Evolutionary conservation across 2,113 vertebrate genomes (phyloP), one percentile per base, ranked within the genome.

Genomic region (Oreochromis niloticus): DNA sequence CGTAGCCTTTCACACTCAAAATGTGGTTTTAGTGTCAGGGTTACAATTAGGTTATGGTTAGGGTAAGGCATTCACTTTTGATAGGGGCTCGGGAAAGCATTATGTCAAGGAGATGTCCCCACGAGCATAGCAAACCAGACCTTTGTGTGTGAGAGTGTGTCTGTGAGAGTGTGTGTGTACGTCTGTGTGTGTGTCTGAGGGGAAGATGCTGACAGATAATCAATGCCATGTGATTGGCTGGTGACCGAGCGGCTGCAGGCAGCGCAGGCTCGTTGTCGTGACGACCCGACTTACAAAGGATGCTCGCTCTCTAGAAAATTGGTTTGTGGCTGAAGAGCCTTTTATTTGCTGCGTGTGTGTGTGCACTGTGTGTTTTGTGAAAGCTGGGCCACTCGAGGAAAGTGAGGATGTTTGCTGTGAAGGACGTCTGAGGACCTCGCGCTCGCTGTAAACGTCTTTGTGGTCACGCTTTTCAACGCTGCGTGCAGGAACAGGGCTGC

Each of bases 221-320:
- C 87, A 50, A 90, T 89, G 87, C 41, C 0, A 2, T 46, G 87
- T 88, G 85, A 93, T 92, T 92, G 90, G 87, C 87, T 87, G 22
- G 14, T 89, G 89, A 90, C 90, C 80, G 3, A 12, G 10, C 2
- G 9, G 68, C 85, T 56, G 56, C 66, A 39, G 66, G 50, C 5
- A 24, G 22, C 2, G 2, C 57, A 59, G 82, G 24, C 85, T 59
- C 3, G 84, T 91, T 88, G 85, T 83, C 34, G 14, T 89, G 89
- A 41, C 48, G 16, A 86, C 84, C 81, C 16, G 36, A 43, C 57
- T 68, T 30, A 55, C 43, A 55, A 82, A 84, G 30, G 63, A 82
- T 56, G 54, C 32, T 85, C 3, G 2, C 43, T 78, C 19, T 5
- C 39, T 16, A 12, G 63, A 66, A 88, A 84, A 88, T 80, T 82